These are phyloP conservation scores for Carposina sasakii DNA, from an alignment of 1,140 invertebrate species.

Conservation along the genomic window DNA sequence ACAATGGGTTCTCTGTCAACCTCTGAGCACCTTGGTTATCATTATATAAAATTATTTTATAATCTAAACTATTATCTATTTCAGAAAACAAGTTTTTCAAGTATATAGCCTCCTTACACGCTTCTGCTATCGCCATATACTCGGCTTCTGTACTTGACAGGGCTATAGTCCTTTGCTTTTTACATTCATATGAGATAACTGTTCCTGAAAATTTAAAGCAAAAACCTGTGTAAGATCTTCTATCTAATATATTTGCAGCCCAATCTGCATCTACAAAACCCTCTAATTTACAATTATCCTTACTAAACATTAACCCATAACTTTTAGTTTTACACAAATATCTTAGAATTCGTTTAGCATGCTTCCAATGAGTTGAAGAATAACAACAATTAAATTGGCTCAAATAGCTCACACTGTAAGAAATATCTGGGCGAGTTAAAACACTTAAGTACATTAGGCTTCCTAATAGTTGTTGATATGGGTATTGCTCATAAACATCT, in stretches of 20 bases:
- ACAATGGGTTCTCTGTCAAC: conserved; percentile 8
- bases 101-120: conserved; percentile 32
- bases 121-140: conserved; percentile 31
- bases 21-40: conserved; percentile 13
- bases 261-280: conserved; percentile 19
- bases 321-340: conserved; percentile 24
- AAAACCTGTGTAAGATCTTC: conserved; percentile 16
- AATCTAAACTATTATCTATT: conserved; percentile 11
- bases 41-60: conserved; percentile 14
- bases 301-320: conserved; percentile 16
- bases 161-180: conserved; percentile 21
- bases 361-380: conserved; percentile 24
- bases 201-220: conserved; percentile 23
- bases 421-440: too few relatives aligned
- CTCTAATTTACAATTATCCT: conserved; percentile 16
- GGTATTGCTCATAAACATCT: too few relatives aligned
- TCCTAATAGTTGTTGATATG: too few relatives aligned
- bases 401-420: too few relatives aligned
- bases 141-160: conserved; percentile 26
- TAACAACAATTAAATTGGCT: conserved; percentile 26
- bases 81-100: conserved; percentile 17
- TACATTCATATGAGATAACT: conserved; percentile 20
- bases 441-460: too few relatives aligned
- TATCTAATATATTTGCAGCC: conserved; percentile 13
- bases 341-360: conserved; percentile 26